Conservation (phyloP, 1,140 invertebrate genomes). For the Metopolophium dirhodum region DNA sequence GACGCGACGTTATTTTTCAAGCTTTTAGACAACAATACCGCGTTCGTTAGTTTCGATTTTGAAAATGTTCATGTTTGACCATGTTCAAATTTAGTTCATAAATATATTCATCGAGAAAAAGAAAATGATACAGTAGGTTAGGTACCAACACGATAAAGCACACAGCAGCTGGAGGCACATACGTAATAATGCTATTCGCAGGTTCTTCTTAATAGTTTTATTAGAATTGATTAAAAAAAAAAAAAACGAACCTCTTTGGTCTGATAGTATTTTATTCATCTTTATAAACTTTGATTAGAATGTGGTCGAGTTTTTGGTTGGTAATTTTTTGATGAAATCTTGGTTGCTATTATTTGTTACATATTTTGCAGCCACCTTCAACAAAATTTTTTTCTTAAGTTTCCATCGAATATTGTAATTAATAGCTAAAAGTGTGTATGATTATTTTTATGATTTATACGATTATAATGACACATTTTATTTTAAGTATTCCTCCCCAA, state of each 20-base stretch:
- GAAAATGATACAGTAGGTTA: neutral
- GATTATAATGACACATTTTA: neutral
- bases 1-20: neutral
- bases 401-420: neutral
- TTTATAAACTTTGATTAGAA: neutral
- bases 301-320: neutral
- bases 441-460: neutral
- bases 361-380: neutral
- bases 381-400: neutral
- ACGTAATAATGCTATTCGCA: neutral
- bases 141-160: neutral
- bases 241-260: neutral
- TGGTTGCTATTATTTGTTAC: neutral
- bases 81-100: neutral
- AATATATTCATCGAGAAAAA: neutral
- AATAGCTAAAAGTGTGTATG: neutral
- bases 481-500: neutral
- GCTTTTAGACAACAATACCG: neutral
- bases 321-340: neutral
- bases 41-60: constrained; percentile 24
- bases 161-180: neutral
- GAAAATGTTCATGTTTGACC: neutral
- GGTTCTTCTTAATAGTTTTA: neutral
- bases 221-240: too few relatives aligned
- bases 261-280: neutral